A percentile compares a stretch with the other conserved stretches of the same genome.
Evolutionary conservation across 1,140 invertebrate genomes (phyloP).

Genomic region (Drosophila parvula): DNA sequence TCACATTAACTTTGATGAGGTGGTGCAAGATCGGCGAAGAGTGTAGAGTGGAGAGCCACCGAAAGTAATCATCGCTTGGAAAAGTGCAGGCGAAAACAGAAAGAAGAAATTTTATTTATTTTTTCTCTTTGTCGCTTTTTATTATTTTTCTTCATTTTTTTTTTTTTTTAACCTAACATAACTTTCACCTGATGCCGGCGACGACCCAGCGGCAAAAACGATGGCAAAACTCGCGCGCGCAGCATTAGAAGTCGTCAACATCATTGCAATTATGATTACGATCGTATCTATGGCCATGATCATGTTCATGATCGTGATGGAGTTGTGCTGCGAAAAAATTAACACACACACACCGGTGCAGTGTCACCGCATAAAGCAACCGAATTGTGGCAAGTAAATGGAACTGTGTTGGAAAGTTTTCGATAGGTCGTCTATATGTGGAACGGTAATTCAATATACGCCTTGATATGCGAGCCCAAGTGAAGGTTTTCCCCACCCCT

Average conservation of each 20-base stretch:
- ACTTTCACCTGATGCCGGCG: slow-evolving; percentile 57
- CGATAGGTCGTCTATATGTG: slow-evolving; percentile 22
- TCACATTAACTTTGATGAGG: slow-evolving; percentile 78
- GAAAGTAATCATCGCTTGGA: slow-evolving; percentile 72
- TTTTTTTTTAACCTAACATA: slow-evolving; percentile 24
- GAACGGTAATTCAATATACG: slow-evolving; percentile 38
- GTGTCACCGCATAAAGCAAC: slow-evolving; percentile 32
- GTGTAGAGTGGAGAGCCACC: slow-evolving; percentile 25
- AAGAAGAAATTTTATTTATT: slow-evolving; percentile 65
- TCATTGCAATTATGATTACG: slow-evolving; percentile 40
- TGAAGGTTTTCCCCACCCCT: slow-evolving; percentile 53
- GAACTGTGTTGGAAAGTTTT: slow-evolving; percentile 58
- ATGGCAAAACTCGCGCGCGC: slow-evolving; percentile 51
- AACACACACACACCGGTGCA: slow-evolving; percentile 13
- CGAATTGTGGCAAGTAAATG: slow-evolving; percentile 60
- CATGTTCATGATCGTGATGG: slow-evolving; percentile 33
- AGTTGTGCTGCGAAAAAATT: slow-evolving; percentile 43
- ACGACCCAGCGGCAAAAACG: slow-evolving; percentile 49
- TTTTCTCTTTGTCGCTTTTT: slow-evolving; percentile 26
- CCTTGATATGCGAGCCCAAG: slow-evolving; percentile 38
- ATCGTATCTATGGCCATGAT: slow-evolving; percentile 31
- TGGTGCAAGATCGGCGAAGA: slow-evolving; percentile 43
- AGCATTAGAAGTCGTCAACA: slow-evolving; percentile 71
- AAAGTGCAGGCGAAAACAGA: slow-evolving; percentile 76
- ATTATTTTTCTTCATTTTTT: slow-evolving; percentile 25